Percentiles rank a stretch among this genome's conserved stretches.
phyloP scores from a whole-genome alignment of 2,888 invertebrate species.

The Cerastis rubricosa region DNA sequence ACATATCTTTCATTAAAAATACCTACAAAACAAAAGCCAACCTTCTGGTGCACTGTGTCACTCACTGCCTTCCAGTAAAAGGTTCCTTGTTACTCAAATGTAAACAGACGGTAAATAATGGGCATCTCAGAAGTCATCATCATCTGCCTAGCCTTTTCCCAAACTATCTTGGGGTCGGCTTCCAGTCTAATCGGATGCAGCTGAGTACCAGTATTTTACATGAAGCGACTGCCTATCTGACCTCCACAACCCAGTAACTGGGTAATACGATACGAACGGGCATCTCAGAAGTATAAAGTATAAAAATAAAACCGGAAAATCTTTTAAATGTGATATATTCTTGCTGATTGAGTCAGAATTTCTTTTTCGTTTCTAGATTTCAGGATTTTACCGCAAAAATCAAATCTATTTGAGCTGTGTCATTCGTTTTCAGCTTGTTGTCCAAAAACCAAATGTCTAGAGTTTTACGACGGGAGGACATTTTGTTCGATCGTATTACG shows the following conservation, averaged over 20 bases:
- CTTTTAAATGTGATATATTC: constrained; percentile 15
- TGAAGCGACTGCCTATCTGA: too few species aligned
- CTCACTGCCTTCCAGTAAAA: background rate
- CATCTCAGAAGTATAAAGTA: constrained; percentile 9
- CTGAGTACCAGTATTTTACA: too few species aligned
- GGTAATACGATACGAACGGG: too few species aligned
- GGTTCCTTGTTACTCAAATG: background rate
- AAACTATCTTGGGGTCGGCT: too few species aligned
- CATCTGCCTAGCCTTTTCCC: too few species aligned
- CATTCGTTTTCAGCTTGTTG: constrained; percentile 52
- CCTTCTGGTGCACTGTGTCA: background rate
- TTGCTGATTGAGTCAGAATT: constrained; percentile 39
- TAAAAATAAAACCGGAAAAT: constrained; percentile 16
- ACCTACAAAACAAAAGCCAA: background rate
- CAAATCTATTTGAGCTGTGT: constrained; percentile 50
- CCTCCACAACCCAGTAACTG: too few species aligned
- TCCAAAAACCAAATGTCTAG: constrained; percentile 54
- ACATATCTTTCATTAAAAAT: background rate
- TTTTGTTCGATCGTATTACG: constrained; percentile 49
- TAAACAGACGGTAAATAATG: constrained; percentile 2
- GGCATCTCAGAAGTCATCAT: background rate
- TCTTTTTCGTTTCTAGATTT: constrained; percentile 29
- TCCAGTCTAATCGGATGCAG: too few species aligned
- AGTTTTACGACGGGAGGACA: constrained; percentile 46
- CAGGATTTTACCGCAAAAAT: constrained; percentile 44